Evolutionary conservation across 1,140 invertebrate genomes (phyloP), one percentile per base, ranked within the genome.

Genomic region (Spodoptera litura): DNA sequence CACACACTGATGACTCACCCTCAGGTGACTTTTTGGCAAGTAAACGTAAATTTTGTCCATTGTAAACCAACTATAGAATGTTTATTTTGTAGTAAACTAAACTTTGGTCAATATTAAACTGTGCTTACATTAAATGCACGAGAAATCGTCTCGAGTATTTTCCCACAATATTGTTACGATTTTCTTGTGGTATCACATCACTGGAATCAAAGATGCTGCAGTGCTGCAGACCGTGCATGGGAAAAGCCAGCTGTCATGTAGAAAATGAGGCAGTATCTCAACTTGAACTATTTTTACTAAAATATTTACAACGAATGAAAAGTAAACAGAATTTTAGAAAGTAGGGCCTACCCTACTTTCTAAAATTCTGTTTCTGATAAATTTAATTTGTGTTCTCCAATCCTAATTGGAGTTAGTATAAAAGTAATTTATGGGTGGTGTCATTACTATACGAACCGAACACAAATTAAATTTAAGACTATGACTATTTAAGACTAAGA

Each of bases 21-120:
- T 64, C 73, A 64, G 59, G 59, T 75, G 73, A 75, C 27, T 75
- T 53, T 74, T 49, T 52, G 11, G 35, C 53, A 9, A 15, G 53
- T 15, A 72, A 58, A 72, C n/a, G 38, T 56, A 3, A 58, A 31
- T 66, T 3, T 72, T 56, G 56, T 58, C 31, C 20, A 52, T 61
- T 25, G 27, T 20, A 20, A 58, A 58, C 38, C 38, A 73, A 44
- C 55, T 56, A 15, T 49, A 49, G 9, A 44, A n/a, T 64, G 35
- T 64, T 49, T 49, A 51, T 38, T n/a, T 49, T 5, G 20, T 20
- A 49, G 38, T 49, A 66, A 44, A 64, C 35, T 10, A 38, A 3
- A n/a, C 6, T 64, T 35, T 38, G 8, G 31, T 10, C 2, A 66
- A 66, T 31, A n/a, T 59, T 13, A 31, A 20, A 68, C 15, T 20